Evolutionary conservation across 2,797 vertebrate species (phyloP), one percentile per base, ranked within the genome.

Genomic region (Sebastes cheni): DNA sequence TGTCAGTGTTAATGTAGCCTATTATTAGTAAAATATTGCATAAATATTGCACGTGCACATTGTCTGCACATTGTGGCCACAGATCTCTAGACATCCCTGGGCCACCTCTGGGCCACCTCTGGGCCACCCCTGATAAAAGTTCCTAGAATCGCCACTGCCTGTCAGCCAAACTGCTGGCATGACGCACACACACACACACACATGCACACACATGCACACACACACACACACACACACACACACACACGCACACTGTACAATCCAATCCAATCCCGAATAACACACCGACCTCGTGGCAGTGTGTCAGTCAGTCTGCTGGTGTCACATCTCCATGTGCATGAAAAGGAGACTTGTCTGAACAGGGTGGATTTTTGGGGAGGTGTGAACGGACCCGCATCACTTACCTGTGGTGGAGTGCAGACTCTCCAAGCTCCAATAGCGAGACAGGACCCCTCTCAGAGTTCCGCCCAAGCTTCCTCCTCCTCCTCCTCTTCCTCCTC

Each of bases 341-440:
- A 52, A 23, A 62, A 34, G 13, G 10, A 60, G 5, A 18, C 39
- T 55, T 29, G 13, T 60, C 46, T 29, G 18, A 27, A 59, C 4
- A 16, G 42, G 16, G 42, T 46, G 42, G 42, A 42, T 42, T 46
- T 46, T 46, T 46, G 42, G 11, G 18, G 16, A 13, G 25, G 67
- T 23, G 1, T 22, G 36, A 56, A 32, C 16, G 50, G 54, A 84
- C 50, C 58, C 52, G 70, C 50, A 52, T 36, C 3, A 20, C 88
- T 90, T 97, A 99, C 98, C 97, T 91, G 97, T 96, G 94, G 97
- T 96, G 69, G 97, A 99, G 91, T 98, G 97, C 84, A 99, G 96
- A 82, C 98, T 99, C 95, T 99, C 98, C 92, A 98, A 92, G 95
- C 98, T 99, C 98, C 97, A 97, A 89, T 98, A 98, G 62, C 96